Evolutionary conservation across 1,140 invertebrate species (phyloP).

Genomic region (Zaprionus taronus): DNA sequence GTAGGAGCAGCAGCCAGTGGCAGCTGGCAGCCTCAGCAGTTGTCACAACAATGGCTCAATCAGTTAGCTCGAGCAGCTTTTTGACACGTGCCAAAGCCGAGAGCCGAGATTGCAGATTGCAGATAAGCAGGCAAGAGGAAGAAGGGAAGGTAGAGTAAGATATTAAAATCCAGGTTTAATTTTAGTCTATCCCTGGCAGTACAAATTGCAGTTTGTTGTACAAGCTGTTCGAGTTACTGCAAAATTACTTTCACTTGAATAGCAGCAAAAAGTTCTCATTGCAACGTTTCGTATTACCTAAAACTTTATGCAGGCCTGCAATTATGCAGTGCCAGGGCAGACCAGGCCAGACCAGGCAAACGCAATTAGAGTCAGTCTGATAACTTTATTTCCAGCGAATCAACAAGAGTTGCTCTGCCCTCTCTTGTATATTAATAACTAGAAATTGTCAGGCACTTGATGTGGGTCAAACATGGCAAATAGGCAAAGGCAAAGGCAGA

Average conservation of each 20-base stretch:
- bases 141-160: not conserved
- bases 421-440: conserved; percentile 71
- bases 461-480: conserved; percentile 73
- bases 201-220: not conserved
- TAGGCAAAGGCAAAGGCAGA: conserved; percentile 45
- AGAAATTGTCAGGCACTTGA: conserved; percentile 73
- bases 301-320: conserved; percentile 1
- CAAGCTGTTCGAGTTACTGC: not conserved
- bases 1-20: not conserved
- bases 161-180: not conserved
- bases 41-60: conserved; percentile 46
- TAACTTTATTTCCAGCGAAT: conserved; percentile 74
- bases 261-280: too few species aligned
- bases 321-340: conserved; percentile 1
- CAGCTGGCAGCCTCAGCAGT: not conserved
- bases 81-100: conserved; percentile 17
- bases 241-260: not conserved
- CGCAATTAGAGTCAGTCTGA: conserved; percentile 47
- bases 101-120: not conserved
- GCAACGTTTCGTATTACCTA: not conserved
- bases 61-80: conserved; percentile 23
- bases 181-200: not conserved
- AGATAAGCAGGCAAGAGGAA: not conserved
- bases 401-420: conserved; percentile 3
- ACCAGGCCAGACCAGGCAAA: not conserved